phyloP scores from a whole-genome alignment of 2,888 invertebrate genomes.

The Electrophaes corylata region DNA sequence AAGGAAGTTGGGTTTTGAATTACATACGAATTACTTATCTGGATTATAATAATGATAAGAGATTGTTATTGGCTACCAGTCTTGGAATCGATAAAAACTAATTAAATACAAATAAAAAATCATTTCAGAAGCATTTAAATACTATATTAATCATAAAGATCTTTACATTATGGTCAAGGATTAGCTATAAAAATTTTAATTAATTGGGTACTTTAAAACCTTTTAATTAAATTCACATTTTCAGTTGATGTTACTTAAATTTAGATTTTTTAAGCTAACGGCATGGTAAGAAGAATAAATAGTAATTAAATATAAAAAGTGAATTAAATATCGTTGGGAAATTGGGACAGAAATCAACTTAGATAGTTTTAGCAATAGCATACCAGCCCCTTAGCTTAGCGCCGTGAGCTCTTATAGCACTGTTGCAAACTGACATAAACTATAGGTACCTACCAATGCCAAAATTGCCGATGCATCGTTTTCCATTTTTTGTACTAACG shows the following conservation, averaged over 20 bases:
- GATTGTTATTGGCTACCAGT: conserved; percentile 23
- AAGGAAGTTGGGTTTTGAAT: conserved; percentile 10
- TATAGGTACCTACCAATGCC: too few species aligned
- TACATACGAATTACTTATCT: conserved; percentile 16
- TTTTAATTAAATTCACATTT: background rate
- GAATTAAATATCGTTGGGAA: too few species aligned
- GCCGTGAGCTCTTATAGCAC: too few species aligned
- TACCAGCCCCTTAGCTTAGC: too few species aligned
- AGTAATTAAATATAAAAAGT: too few species aligned
- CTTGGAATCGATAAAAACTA: conserved; percentile 15
- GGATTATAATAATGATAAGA: conserved; percentile 19
- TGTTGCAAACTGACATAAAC: too few species aligned
- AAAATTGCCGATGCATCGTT: too few species aligned
- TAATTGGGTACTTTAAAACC: background rate
- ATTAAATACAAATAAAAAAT: conserved; percentile 21
- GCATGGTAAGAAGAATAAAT: too few species aligned
- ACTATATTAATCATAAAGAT: conserved; percentile 57
- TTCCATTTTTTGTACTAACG: too few species aligned
- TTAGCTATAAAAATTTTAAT: conserved; percentile 49
- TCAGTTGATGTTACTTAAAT: background rate
- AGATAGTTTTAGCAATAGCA: too few species aligned
- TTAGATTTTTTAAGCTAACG: too few species aligned
- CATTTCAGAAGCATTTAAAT: conserved; percentile 32
- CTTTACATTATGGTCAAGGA: conserved; percentile 57
- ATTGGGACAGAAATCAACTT: too few species aligned